Evolutionary conservation across 2,797 vertebrate species (phyloP), one percentile per base, ranked within the genome.

Genomic region (Syngnathus acus): DNA sequence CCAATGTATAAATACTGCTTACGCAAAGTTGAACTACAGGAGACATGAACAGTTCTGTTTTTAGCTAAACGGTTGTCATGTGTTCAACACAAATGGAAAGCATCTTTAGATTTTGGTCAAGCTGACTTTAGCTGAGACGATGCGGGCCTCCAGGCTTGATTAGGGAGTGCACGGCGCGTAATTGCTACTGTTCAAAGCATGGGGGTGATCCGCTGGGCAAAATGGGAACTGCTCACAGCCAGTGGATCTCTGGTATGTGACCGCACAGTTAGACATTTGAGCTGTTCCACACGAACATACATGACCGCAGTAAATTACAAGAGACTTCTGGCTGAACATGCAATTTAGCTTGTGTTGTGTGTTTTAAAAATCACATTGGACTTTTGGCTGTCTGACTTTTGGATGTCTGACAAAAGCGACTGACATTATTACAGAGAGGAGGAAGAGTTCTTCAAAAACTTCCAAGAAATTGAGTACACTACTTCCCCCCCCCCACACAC

Each of bases 211-310:
- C 62, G 70, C 72, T 68, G 69, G 67, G n/a, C 40, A 51, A 54
- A 65, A 74, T 64, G 62, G 51, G 73, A 76, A 77, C 76, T 76
- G 64, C 74, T 85, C 73, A 79, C 70, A 82, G 72, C 68, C 72
- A 76, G 66, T 80, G 76, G 81, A 77, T 75, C 71, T 74, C 75
- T 85, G 84, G 84, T 77, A 88, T 88, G 82, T 81, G 86, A 85
- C 86, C 83, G 75, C 66, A 75, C 68, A 79, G 72, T 76, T 72
- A 63, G 62, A 67, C 59, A 51, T 63, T 21, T 62, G 74, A 71
- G 60, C 23, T 72, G 64, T 66, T 72, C 53, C 65, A 61, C 75
- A 70, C 65, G 54, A 72, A 68, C 66, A 72, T 74, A 59, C 65
- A 69, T 43, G 72, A 69, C 65, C 62, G 69, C 67, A 68, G 61